These are phyloP conservation scores for Aurelia aurita complex sp. Pacific DNA, from an alignment of 30 jellyfish, hydroid and myxozoan genomes.

Conservation along the genomic window DNA sequence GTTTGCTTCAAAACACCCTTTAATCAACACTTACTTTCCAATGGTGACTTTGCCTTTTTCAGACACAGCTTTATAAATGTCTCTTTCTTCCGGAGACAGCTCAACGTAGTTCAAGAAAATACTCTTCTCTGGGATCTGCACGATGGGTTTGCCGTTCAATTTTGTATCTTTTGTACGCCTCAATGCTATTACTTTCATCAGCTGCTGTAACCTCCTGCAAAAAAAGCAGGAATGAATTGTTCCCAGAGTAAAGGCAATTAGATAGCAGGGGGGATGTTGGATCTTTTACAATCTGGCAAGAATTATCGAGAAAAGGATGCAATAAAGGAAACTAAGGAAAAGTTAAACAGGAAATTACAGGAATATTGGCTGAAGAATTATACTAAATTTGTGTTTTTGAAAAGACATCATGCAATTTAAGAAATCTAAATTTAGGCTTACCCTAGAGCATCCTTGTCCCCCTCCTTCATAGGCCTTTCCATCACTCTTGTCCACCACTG, in stretches of 20 bases:
- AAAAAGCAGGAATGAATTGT: no score
- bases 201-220: conserved; percentile 48
- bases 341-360: no score
- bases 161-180: conserved; percentile 67
- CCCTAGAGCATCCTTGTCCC: conserved; percentile 59
- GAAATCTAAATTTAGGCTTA: neutral
- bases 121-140: conserved; percentile 58
- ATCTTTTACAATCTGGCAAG: no score
- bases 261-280: no score
- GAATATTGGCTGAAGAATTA: no score
- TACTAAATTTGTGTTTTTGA: no score
- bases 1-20: neutral
- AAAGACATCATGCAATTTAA: no score
- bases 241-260: no score
- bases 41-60: conserved; percentile 69
- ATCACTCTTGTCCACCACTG: conserved; percentile 77
- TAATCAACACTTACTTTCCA: conserved; percentile 44
- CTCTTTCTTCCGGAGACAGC: conserved; percentile 66
- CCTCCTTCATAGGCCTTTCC: conserved; percentile 63
- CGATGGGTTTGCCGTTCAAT: conserved; percentile 47
- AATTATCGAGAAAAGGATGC: no score
- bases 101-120: conserved; percentile 49
- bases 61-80: conserved; percentile 60
- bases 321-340: no score
- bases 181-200: conserved; percentile 60